Base-by-base conservation (phyloP, 2,113 vertebrate species). In the Myrmecobius fasciatus region DNA sequence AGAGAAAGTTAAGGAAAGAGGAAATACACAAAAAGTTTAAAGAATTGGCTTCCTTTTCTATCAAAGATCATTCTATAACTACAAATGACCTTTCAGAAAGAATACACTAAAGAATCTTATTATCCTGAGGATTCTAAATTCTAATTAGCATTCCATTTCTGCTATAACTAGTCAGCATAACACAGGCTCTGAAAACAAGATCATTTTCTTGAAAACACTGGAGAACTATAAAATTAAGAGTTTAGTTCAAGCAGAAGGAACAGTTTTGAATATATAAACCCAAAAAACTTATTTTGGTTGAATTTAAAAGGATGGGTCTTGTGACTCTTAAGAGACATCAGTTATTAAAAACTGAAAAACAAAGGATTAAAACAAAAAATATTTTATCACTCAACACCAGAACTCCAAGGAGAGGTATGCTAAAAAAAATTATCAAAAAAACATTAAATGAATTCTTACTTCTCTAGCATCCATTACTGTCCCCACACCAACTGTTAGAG, bases 401-500 rank as follows among this genome's bases (percentile, higher is more conserved):
- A 95, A 91, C 54, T 75, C 36, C 8, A 93, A 36, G 48, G 91
- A 93, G 94, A 92, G 51, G 89, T 46, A 95, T 3, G 96, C 89
- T 24, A 93, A 91, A 95, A 46, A 36, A 94, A 96, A 89, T 51
- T 2, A 75, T 51, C 22, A 93, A 94, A 95, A n/a, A 28, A 97
- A 52, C 17, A 94, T 51, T 89, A 49, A 51, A 1, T 91, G 17
- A 94, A 95, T 95, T 91, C 98, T 99, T 98, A 99, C 99, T 98
- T 99, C 99, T 98, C 98, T 98, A 97, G 99, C 98, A 98, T 99
- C 99, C 99, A 99, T 99, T 95, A 99, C 99, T 93, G 99, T 99
- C 93, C 99, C 99, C 96, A 99, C 99, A 97, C 99, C 99, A 98
- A 99, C 99, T 91, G 99, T 99, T 54, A 99, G 97, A 90, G 99